Evolutionary conservation across 2,888 invertebrate genomes (phyloP).

Genomic region (Vanessa cardui): DNA sequence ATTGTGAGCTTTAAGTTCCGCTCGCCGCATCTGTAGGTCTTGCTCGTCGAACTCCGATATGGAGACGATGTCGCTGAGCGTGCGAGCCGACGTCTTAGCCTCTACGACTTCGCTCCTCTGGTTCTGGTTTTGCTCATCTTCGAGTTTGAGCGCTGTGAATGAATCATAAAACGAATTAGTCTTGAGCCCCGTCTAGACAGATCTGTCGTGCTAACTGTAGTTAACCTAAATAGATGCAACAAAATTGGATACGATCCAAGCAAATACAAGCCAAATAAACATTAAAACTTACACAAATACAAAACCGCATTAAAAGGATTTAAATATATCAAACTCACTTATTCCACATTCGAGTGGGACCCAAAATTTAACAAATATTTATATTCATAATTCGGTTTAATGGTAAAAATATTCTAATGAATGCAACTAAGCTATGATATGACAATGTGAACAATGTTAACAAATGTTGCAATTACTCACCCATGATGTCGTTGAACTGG

Average conservation of each 20-base stretch:
- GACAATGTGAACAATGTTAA: no score
- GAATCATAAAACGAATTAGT: conserved; percentile 45
- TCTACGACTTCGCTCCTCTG: conserved; percentile 70
- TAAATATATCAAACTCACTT: background rate
- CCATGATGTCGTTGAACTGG: conserved; percentile 71
- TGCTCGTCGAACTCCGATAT: conserved; percentile 88
- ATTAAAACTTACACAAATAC: background rate
- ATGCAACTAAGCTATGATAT: no score
- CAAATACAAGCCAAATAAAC: conserved; percentile 3
- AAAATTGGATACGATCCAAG: conserved; percentile 40
- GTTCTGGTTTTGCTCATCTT: conserved; percentile 79
- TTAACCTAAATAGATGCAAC: conserved; percentile 39
- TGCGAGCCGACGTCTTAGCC: conserved; percentile 86
- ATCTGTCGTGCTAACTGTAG: conserved; percentile 32
- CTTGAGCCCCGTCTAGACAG: conserved; percentile 40
- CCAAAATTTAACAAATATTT: background rate
- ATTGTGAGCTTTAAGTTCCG: conserved; percentile 68
- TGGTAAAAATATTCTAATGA: no score
- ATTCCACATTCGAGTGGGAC: background rate
- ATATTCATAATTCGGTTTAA: no score
- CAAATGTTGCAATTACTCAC: conserved; percentile 47
- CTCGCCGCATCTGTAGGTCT: conserved; percentile 81
- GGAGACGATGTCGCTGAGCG: conserved; percentile 88
- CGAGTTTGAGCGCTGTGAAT: conserved; percentile 82
- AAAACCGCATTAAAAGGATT: background rate